A percentile compares a stretch with the other conserved stretches of the same genome.
These are phyloP conservation scores for Lanius ludovicianus DNA, from an alignment of 2,113 vertebrate genomes.

Conservation along the genomic window DNA sequence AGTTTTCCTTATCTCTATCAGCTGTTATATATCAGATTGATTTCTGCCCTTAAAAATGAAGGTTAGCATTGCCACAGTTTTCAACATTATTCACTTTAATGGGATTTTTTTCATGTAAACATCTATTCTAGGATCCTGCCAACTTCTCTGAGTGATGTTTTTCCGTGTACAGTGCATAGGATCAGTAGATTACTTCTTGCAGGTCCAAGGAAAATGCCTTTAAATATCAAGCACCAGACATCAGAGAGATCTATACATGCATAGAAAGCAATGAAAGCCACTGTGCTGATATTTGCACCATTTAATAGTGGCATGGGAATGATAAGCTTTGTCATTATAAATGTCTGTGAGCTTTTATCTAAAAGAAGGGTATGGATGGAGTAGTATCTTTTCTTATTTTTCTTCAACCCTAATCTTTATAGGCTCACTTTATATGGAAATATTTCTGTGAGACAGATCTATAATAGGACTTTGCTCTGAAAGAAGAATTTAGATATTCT, in stretches of 20 bases:
- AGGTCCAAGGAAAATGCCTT: neutral
- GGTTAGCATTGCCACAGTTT: neutral
- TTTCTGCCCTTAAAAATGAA: conserved; percentile 5
- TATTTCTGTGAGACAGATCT: neutral
- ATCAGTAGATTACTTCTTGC: neutral
- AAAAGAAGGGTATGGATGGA: neutral
- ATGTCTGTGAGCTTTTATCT: neutral
- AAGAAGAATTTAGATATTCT: neutral
- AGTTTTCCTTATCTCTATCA: neutral
- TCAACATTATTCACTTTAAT: neutral
- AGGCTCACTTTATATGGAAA: neutral
- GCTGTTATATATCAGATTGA: neutral
- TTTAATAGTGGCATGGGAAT: neutral
- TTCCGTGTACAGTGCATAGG: neutral
- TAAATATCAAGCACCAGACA: neutral
- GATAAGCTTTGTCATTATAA: neutral
- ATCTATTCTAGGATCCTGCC: neutral
- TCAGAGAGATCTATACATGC: neutral
- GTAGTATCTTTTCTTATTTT: neutral
- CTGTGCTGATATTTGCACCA: neutral
- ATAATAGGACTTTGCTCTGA: neutral
- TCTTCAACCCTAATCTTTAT: neutral
- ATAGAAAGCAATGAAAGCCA: neutral
- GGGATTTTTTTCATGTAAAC: neutral
- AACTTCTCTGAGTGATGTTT: neutral